A percentile compares a stretch with the other conserved stretches of the same genome.
Conservation (phyloP, 1,140 invertebrate species). For the Chlorops oryzae region DNA sequence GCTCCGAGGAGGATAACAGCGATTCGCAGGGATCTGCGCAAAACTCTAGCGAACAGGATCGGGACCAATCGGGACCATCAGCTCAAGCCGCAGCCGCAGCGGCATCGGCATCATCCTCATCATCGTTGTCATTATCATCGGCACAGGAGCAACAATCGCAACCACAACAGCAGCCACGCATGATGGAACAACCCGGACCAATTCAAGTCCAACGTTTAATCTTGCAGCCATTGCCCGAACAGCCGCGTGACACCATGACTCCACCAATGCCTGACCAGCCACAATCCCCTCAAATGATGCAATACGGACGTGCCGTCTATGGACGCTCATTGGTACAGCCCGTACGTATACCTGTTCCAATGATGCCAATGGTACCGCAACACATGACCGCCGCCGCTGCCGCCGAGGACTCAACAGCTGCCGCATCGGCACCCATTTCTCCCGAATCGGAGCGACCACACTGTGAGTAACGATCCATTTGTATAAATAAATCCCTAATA, state of each 20-base stretch:
- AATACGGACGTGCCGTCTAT: slow-evolving; percentile 50
- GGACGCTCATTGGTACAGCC: slow-evolving; percentile 49
- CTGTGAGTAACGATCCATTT: slow-evolving; percentile 48
- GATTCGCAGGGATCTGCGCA: slow-evolving; percentile 31
- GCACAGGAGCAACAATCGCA: slow-evolving; percentile 34
- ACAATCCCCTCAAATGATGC: slow-evolving; percentile 30
- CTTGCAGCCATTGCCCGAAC: slow-evolving; percentile 42
- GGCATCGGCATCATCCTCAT: slow-evolving; percentile 20
- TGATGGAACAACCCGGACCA: slow-evolving; percentile 34
- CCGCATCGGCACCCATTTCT: slow-evolving; percentile 40
- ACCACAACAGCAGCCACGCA: slow-evolving; percentile 27
- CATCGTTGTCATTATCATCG: slow-evolving; percentile 10
- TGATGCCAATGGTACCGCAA: too few relatives aligned
- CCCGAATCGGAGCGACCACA: slow-evolving; percentile 53
- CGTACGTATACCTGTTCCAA: slow-evolving; percentile 52
- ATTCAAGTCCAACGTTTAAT: slow-evolving; percentile 39
- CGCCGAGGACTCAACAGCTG: slow-evolving; percentile 26
- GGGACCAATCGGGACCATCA: slow-evolving; percentile 16
- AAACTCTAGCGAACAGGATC: slow-evolving; percentile 21
- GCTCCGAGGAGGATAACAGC: slow-evolving; percentile 44
- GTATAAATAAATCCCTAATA: not conserved
- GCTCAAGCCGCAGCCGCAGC: slow-evolving; percentile 14
- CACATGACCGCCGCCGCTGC: slow-evolving; percentile 37
- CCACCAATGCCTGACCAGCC: slow-evolving; percentile 44
- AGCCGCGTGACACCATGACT: slow-evolving; percentile 46